Percentiles rank a stretch among this genome's conserved stretches.
Evolutionary conservation across 2,797 vertebrate species (phyloP).

Genomic region (Tapera naevia): DNA sequence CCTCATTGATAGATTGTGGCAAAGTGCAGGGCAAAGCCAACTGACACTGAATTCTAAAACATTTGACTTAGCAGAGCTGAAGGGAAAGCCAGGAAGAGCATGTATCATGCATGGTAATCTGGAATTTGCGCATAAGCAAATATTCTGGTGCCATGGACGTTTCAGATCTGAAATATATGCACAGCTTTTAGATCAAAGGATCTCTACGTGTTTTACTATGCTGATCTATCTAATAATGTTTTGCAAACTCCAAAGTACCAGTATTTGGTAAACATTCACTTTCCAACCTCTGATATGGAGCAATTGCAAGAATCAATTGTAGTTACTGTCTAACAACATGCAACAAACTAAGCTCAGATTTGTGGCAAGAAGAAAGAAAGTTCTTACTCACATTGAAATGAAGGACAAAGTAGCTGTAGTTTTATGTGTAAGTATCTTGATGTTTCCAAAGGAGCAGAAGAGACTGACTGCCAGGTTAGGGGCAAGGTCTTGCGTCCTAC

Average conservation of each 20-base stretch:
- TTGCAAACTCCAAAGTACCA: slow-evolving; percentile 62
- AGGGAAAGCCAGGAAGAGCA: background rate
- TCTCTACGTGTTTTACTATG: slow-evolving; percentile 26
- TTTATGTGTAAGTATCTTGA: background rate
- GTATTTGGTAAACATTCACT: slow-evolving; percentile 39
- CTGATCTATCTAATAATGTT: background rate
- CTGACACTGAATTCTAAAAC: background rate
- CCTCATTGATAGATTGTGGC: background rate
- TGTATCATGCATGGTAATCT: background rate
- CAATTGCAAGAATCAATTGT: background rate
- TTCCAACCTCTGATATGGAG: slow-evolving; percentile 22
- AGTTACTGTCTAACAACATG: slow-evolving; percentile 9
- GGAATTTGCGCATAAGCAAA: background rate
- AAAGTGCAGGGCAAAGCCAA: background rate
- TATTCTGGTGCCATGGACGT: background rate
- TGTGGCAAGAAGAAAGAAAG: background rate
- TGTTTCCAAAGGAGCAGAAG: background rate
- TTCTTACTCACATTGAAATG: background rate
- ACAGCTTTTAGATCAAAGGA: background rate
- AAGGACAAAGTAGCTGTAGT: background rate
- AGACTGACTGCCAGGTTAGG: background rate
- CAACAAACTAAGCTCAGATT: background rate
- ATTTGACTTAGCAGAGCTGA: background rate
- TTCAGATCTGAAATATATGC: background rate
- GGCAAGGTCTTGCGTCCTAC: background rate